These are phyloP conservation scores for Celastrina argiolus DNA, from an alignment of 2,888 invertebrate genomes.

Conservation along the genomic window DNA sequence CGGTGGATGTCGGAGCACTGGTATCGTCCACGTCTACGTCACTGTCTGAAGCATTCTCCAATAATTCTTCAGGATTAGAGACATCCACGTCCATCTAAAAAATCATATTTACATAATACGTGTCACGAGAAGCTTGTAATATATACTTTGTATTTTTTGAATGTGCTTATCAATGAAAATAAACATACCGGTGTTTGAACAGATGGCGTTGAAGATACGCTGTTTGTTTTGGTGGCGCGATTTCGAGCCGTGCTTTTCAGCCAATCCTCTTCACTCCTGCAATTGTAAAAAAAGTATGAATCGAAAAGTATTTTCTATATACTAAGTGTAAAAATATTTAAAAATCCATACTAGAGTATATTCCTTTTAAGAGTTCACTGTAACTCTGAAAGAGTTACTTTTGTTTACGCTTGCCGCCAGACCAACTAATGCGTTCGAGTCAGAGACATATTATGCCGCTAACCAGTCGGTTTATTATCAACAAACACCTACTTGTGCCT, in stretches of 20 bases:
- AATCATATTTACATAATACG: background rate
- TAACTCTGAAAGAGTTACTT: too few relatives aligned
- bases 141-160: background rate
- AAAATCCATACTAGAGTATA: too few relatives aligned
- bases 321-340: too few relatives aligned
- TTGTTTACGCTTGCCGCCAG: too few relatives aligned
- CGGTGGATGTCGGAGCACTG: conserved; percentile 38
- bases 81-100: conserved; percentile 50
- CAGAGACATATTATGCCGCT: too few relatives aligned
- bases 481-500: conserved; percentile 77
- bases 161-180: background rate
- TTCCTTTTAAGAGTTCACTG: too few relatives aligned
- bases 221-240: conserved; percentile 48
- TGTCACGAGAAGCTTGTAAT: too few relatives aligned
- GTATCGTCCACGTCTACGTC: conserved; percentile 69
- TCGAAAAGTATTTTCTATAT: background rate
- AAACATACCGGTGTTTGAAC: conserved; percentile 31
- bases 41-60: conserved; percentile 61
- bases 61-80: conserved; percentile 48
- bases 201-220: conserved; percentile 39
- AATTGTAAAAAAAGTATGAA: background rate
- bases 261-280: conserved; percentile 68
- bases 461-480: too few relatives aligned
- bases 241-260: conserved; percentile 48
- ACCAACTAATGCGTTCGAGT: too few relatives aligned